Percentiles rank a stretch among this genome's conserved stretches.
Evolutionary conservation across 92 coral and sea anemone species (phyloP).

Genomic region (Phenganax subtilis): DNA sequence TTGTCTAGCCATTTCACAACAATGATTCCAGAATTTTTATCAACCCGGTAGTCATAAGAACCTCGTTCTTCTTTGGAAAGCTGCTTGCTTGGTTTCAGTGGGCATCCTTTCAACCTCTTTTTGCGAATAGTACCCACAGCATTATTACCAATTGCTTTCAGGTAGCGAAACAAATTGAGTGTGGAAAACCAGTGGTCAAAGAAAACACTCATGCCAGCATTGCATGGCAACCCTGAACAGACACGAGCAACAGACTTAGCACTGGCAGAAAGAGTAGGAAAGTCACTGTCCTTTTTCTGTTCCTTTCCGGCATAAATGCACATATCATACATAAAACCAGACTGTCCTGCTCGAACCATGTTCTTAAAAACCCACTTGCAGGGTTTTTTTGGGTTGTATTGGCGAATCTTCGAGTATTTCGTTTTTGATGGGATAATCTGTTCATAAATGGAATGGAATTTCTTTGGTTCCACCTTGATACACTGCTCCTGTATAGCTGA

Average conservation of each 20-base stretch:
- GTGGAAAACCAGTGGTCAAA: constrained; percentile 32
- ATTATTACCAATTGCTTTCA: constrained; percentile 15
- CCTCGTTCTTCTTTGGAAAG: constrained; percentile 10
- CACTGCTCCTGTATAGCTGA: background rate
- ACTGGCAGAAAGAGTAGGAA: too few species aligned
- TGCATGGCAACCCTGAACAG: too few species aligned
- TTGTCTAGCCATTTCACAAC: constrained; percentile 8
- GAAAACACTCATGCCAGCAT: background rate
- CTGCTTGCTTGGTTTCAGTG: constrained; percentile 18
- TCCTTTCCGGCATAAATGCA: too few species aligned
- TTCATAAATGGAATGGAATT: background rate
- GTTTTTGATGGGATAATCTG: background rate
- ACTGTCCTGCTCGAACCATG: too few species aligned
- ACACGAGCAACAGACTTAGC: too few species aligned
- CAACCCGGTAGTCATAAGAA: background rate
- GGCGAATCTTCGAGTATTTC: background rate
- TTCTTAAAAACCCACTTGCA: too few species aligned
- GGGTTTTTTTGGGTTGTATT: too few species aligned
- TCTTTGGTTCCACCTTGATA: background rate
- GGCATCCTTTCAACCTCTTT: background rate
- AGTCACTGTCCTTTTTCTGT: too few species aligned
- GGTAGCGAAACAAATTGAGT: constrained; percentile 4
- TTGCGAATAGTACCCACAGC: constrained; percentile 32
- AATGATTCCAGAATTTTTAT: background rate
- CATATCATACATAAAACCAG: too few species aligned